Conservation (phyloP, 2,888 invertebrate genomes). For the Thelaira solivaga region DNA sequence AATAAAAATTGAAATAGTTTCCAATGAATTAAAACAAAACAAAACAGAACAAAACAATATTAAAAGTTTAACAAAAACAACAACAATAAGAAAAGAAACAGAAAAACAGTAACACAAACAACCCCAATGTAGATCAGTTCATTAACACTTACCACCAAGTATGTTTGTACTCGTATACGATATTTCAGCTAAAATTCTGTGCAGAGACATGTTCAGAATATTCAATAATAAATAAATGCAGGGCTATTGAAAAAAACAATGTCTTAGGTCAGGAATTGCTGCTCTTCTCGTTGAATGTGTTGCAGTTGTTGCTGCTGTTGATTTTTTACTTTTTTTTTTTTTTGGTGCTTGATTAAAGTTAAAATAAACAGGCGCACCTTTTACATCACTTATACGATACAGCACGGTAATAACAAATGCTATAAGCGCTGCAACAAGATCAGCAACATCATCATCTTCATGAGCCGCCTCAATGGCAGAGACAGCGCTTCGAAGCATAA, state of each 20-base stretch:
- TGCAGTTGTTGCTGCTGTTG: background rate
- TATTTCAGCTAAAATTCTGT: conserved; percentile 35
- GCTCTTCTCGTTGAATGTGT: conserved; percentile 7
- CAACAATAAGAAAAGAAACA: conserved; percentile 16
- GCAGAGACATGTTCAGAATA: conserved; percentile 54
- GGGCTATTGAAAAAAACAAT: conserved; percentile 72
- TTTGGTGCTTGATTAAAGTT: conserved; percentile 46
- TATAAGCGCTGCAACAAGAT: conserved; percentile 22
- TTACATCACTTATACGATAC: conserved; percentile 41
- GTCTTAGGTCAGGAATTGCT: conserved; percentile 72
- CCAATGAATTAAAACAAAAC: conserved; percentile 61
- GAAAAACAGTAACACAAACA: conserved; percentile 23
- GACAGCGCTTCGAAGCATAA: conserved; percentile 35
- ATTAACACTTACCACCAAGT: conserved; percentile 51
- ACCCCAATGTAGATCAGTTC: conserved; percentile 58
- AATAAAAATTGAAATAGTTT: conserved; percentile 73
- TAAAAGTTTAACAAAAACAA: conserved; percentile 59
- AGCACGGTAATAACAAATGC: background rate
- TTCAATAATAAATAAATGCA: conserved; percentile 63
- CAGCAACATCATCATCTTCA: background rate
- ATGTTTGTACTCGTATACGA: too few species aligned
- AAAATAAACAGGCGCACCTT: conserved; percentile 59
- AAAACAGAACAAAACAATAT: conserved; percentile 62
- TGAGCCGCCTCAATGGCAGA: conserved; percentile 34
- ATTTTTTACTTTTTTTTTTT: background rate